Percentiles rank a stretch among this genome's conserved stretches.
phyloP scores from a whole-genome alignment of 2,888 invertebrate species.

The Drosophila histrio region DNA sequence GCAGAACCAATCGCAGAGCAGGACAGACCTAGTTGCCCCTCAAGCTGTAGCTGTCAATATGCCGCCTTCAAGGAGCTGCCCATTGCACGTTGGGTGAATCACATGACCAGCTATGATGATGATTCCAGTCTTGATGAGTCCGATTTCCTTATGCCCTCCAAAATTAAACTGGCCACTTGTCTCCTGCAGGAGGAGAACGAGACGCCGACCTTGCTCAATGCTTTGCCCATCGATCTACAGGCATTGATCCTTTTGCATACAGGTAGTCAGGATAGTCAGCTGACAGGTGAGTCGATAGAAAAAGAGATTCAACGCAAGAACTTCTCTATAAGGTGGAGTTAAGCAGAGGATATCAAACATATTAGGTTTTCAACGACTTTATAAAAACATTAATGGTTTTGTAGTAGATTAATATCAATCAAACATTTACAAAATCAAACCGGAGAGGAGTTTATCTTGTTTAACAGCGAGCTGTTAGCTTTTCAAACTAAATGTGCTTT shows the following conservation, averaged over 20 bases:
- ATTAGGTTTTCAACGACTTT: too few species aligned
- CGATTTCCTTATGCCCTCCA: constrained; percentile 83
- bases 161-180: constrained; percentile 85
- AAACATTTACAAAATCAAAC: too few species aligned
- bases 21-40: constrained; percentile 84
- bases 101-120: constrained; percentile 79
- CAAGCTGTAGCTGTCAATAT: constrained; percentile 86
- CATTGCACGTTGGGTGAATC: constrained; percentile 85
- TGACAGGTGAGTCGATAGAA: constrained; percentile 68
- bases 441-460: too few species aligned
- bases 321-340: too few species aligned
- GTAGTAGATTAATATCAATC: too few species aligned
- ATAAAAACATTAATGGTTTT: too few species aligned
- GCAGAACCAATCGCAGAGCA: constrained; percentile 51
- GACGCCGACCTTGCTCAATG: constrained; percentile 82
- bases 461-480: too few species aligned
- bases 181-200: constrained; percentile 85
- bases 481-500: too few species aligned
- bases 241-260: constrained; percentile 86
- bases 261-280: constrained; percentile 82
- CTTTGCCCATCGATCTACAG: constrained; percentile 85
- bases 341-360: too few species aligned
- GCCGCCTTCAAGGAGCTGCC: constrained; percentile 86
- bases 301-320: not conserved
- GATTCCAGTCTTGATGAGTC: constrained; percentile 66